Evolutionary conservation across 2,113 vertebrate genomes (phyloP).

Genomic region (Poecilia latipinna): DNA sequence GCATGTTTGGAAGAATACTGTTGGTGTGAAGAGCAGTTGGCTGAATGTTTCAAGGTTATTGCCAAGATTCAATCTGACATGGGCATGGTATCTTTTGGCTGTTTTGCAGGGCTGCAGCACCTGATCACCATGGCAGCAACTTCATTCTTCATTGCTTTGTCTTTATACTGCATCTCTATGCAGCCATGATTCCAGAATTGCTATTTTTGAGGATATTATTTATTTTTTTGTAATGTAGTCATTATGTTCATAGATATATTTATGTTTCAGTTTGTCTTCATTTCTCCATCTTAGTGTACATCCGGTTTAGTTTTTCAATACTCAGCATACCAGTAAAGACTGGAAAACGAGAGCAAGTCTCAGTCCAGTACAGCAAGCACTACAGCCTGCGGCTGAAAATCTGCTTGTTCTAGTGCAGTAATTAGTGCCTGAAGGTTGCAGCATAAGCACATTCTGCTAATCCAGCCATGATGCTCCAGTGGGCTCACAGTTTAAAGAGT

Average conservation of each 20-base stretch:
- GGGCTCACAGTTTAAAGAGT: constrained; percentile 51
- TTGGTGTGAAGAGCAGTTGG: constrained; percentile 5
- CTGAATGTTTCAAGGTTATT: not conserved
- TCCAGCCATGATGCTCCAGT: constrained; percentile 53
- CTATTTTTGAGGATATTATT: not conserved
- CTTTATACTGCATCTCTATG: constrained; percentile 14
- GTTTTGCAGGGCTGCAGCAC: constrained; percentile 58
- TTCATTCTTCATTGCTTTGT: constrained; percentile 50
- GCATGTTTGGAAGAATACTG: constrained; percentile 27
- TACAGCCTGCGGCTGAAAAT: constrained; percentile 50
- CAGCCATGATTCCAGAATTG: not conserved
- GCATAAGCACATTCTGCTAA: constrained; percentile 63
- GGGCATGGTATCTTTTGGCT: constrained; percentile 9
- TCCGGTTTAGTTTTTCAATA: constrained; percentile 25
- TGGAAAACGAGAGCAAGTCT: constrained; percentile 23
- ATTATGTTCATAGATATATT: not conserved
- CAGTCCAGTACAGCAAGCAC: constrained; percentile 23
- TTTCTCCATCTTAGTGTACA: constrained; percentile 5
- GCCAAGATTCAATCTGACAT: not conserved
- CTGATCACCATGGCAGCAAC: constrained; percentile 74
- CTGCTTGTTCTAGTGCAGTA: constrained; percentile 66
- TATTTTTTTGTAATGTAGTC: no score
- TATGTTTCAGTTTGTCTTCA: not conserved
- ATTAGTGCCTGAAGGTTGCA: constrained; percentile 66
- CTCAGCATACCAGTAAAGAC: constrained; percentile 28